These are phyloP conservation scores for Odontesthes bonariensis DNA, from an alignment of 2,113 vertebrate genomes.

Conservation along the genomic window DNA sequence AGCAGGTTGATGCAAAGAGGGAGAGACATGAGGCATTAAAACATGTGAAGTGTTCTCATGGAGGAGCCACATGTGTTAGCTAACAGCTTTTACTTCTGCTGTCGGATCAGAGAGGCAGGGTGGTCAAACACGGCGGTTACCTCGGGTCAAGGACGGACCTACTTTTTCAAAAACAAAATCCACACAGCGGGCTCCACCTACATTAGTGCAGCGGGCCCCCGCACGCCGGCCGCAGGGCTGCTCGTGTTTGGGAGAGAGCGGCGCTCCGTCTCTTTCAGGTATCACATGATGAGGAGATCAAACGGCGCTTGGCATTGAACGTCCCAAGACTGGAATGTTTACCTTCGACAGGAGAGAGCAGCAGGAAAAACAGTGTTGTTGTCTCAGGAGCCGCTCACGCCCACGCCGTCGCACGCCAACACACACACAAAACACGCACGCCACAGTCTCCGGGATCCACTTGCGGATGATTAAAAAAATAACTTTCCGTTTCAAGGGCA, in stretches of 20 bases:
- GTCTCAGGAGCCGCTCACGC: constrained; percentile 41
- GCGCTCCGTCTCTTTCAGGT: constrained; percentile 50
- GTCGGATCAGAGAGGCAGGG: constrained; percentile 35
- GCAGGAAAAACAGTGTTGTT: constrained; percentile 58
- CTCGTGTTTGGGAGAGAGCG: constrained; percentile 35
- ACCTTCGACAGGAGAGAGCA: constrained; percentile 66
- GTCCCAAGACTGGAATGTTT: constrained; percentile 76
- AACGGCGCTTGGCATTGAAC: constrained; percentile 68
- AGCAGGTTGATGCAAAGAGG: constrained; percentile 47
- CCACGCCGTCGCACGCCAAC: constrained; percentile 15
- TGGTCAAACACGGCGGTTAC: constrained; percentile 52
- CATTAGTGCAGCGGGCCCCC: not conserved
- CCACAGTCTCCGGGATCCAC: constrained; percentile 27
- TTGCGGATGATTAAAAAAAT: constrained; percentile 54
- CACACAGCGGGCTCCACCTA: constrained; percentile 14
- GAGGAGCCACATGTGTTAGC: constrained; percentile 19
- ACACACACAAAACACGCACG: constrained; percentile 7
- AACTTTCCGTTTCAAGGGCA: constrained; percentile 42
- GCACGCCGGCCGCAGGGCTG: constrained; percentile 12
- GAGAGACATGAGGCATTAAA: constrained; percentile 50
- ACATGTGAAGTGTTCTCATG: constrained; percentile 32
- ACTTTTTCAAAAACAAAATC: constrained; percentile 56
- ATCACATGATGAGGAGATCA: constrained; percentile 74
- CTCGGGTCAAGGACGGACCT: constrained; percentile 64
- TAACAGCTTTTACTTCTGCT: constrained; percentile 2